phyloP scores from a whole-genome alignment of 2,113 vertebrate genomes.

The Serilophus lunatus region DNA sequence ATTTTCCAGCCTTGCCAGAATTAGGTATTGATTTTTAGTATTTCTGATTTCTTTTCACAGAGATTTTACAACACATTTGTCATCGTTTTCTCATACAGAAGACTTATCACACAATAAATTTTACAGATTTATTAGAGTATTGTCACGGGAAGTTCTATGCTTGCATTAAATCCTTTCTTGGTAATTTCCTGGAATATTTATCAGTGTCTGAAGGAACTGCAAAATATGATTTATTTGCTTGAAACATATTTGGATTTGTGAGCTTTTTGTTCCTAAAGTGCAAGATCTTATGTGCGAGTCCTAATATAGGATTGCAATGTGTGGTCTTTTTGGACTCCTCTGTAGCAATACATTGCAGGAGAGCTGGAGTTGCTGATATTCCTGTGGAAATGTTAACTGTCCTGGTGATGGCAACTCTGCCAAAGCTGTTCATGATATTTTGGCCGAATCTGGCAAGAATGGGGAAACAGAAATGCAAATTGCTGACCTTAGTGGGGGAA shows the following conservation, averaged over 20 bases:
- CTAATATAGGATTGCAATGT: neutral
- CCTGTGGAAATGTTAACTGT: neutral
- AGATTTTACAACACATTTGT: neutral
- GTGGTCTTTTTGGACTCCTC: neutral
- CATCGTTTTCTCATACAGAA: neutral
- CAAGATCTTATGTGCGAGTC: neutral
- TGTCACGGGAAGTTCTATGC: neutral
- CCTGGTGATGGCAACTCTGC: neutral
- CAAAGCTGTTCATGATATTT: neutral
- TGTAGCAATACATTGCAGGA: neutral
- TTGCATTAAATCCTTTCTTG: neutral
- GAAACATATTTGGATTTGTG: fast-evolving
- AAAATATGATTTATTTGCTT: neutral
- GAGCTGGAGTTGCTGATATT: neutral
- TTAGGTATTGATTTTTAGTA: neutral
- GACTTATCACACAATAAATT: neutral
- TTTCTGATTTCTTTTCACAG: neutral
- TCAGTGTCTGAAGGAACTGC: neutral
- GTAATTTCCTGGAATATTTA: neutral
- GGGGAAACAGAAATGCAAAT: neutral
- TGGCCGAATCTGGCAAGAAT: neutral
- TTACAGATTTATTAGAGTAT: neutral
- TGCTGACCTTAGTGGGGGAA: neutral
- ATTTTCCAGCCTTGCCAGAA: neutral
- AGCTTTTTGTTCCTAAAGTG: neutral